Conservation (phyloP, 1,140 invertebrate genomes). For the Hestina assimilis region DNA sequence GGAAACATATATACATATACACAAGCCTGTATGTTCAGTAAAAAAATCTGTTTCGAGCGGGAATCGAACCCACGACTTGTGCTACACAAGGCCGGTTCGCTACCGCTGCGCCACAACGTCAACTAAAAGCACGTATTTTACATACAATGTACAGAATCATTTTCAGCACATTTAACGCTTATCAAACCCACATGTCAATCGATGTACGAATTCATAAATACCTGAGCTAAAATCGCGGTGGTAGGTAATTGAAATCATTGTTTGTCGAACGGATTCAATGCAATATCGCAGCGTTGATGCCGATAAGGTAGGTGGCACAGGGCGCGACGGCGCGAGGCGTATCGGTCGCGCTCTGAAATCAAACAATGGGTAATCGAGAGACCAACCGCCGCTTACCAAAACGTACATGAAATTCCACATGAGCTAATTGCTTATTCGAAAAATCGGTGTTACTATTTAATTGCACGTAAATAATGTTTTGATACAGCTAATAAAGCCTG, state of each 20-base stretch:
- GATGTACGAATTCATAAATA: not conserved
- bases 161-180: not conserved
- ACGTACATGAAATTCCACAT: slow-evolving; percentile 15
- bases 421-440: slow-evolving; percentile 22
- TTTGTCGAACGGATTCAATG: slow-evolving; percentile 63
- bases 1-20: no score
- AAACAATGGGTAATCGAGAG: slow-evolving; percentile 66
- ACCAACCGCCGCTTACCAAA: slow-evolving; percentile 20
- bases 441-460: slow-evolving; percentile 20
- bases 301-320: slow-evolving; percentile 69
- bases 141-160: not conserved
- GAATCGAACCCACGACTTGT: no score
- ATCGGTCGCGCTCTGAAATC: slow-evolving; percentile 56
- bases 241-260: slow-evolving; percentile 57
- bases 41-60: no score
- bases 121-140: not conserved
- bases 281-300: slow-evolving; percentile 42
- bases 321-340: slow-evolving; percentile 59
- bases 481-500: slow-evolving; percentile 1
- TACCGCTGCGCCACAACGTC: no score
- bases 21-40: no score
- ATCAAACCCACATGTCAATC: not conserved
- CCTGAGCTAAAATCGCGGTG: slow-evolving; percentile 40
- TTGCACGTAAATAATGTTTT: slow-evolving; percentile 13
- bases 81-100: no score